Percentiles rank a stretch among this genome's conserved stretches.
These are phyloP conservation scores for Panulirus ornatus DNA, from an alignment of 1,140 invertebrate genomes.

Conservation along the genomic window DNA sequence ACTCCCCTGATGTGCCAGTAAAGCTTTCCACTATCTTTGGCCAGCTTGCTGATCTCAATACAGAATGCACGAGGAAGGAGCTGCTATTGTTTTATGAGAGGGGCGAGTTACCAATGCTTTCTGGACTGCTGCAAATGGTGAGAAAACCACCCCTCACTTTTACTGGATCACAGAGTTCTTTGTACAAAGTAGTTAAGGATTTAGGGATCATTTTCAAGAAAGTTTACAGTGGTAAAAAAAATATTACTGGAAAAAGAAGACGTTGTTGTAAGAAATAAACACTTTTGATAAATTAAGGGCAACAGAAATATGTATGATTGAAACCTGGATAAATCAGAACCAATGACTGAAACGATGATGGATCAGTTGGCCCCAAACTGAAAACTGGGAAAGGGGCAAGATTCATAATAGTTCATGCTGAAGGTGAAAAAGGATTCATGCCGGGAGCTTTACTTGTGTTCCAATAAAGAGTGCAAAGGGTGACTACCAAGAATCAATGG, in stretches of 20 bases:
- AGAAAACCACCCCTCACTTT: neutral
- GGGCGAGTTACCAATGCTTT: neutral
- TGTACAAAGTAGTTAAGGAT: too few species aligned
- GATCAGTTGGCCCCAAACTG: neutral
- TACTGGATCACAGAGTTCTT: neutral
- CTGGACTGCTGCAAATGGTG: neutral
- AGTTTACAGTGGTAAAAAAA: conserved; percentile 10
- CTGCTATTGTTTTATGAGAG: neutral
- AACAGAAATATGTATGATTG: conserved; percentile 41
- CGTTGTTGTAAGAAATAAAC: conserved; percentile 19
- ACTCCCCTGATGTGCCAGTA: too few species aligned
- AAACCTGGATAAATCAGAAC: conserved; percentile 38
- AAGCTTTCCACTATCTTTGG: too few species aligned
- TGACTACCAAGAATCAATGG: conserved; percentile 73
- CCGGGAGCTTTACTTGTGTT: conserved; percentile 61
- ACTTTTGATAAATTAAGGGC: conserved; percentile 24
- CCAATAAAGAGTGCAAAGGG: conserved; percentile 51
- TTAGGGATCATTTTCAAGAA: too few species aligned
- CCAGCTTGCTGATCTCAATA: too few species aligned
- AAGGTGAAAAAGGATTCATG: conserved; percentile 70
- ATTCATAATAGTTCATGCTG: conserved; percentile 72
- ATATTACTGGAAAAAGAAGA: conserved; percentile 36
- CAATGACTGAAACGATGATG: neutral
- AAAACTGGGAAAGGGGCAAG: conserved; percentile 52
- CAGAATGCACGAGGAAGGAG: too few species aligned